Evolutionary conservation across 2,113 vertebrate species (phyloP).

Genomic region (Bujurquina vittata): DNA sequence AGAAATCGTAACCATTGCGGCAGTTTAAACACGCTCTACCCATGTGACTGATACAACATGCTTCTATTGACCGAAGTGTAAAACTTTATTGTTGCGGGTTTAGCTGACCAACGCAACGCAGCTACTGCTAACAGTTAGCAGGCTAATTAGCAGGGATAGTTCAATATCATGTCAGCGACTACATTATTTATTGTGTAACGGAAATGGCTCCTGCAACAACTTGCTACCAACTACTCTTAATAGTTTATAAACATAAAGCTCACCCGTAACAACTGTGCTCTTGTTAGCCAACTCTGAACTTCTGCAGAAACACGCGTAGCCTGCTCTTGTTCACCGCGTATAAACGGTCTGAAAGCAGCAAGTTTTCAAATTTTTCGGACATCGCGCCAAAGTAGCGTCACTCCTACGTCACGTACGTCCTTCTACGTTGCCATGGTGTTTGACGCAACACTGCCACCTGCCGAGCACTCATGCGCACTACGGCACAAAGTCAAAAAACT

Average conservation of each 20-base stretch:
- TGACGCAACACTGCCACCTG: slow-evolving; percentile 14
- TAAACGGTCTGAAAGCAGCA: slow-evolving; percentile 15
- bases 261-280: slow-evolving; percentile 18
- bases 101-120: not conserved
- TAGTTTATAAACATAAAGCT: accelerated
- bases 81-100: not conserved
- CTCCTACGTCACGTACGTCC: slow-evolving; percentile 45
- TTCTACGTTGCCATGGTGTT: not conserved
- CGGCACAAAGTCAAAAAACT: not conserved
- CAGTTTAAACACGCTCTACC: not conserved
- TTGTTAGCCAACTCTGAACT: not conserved
- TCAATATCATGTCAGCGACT: not conserved
- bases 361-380: slow-evolving; percentile 65
- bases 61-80: not conserved
- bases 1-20: too few relatives aligned
- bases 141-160: slow-evolving; percentile 2
- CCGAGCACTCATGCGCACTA: not conserved
- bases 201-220: accelerated
- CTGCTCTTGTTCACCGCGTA: not conserved
- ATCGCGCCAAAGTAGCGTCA: slow-evolving; percentile 65
- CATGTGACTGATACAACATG: not conserved
- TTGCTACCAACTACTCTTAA: not conserved
- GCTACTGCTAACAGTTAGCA: slow-evolving; percentile 15
- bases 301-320: too few relatives aligned
- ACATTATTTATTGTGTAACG: not conserved